phyloP scores from a whole-genome alignment of 2,888 invertebrate genomes.

The Pinctada fucata region DNA sequence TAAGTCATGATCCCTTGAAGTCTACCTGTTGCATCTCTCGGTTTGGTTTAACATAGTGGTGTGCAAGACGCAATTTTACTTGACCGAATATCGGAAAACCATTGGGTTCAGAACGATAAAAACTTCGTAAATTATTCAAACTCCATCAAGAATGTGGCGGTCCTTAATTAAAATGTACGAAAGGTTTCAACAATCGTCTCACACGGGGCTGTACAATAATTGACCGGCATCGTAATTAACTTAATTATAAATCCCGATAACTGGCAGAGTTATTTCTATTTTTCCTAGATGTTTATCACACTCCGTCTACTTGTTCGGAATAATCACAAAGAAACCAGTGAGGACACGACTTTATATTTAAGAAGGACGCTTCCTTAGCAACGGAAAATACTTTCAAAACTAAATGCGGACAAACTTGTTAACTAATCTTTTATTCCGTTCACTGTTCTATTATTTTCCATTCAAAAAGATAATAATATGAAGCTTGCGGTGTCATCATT shows the following conservation, averaged over 20 bases:
- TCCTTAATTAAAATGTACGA: background rate
- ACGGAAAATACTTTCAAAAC: background rate
- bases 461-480: no score
- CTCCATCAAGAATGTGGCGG: background rate
- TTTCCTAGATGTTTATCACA: background rate
- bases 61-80: background rate
- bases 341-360: background rate
- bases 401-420: background rate
- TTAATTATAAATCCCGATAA: background rate
- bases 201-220: background rate
- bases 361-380: background rate
- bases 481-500: no score
- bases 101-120: background rate
- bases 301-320: background rate
- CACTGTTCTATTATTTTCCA: no score
- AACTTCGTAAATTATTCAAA: background rate
- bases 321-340: background rate
- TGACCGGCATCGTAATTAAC: background rate
- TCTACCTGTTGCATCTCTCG: background rate
- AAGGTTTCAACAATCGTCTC: background rate
- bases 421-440: no score
- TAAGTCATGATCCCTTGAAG: background rate
- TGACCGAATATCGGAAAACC: background rate
- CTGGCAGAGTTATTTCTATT: background rate
- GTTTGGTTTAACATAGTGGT: background rate